Evolutionary conservation across 2,888 invertebrate species (phyloP).

Genomic region (Drosophila phalerata): DNA sequence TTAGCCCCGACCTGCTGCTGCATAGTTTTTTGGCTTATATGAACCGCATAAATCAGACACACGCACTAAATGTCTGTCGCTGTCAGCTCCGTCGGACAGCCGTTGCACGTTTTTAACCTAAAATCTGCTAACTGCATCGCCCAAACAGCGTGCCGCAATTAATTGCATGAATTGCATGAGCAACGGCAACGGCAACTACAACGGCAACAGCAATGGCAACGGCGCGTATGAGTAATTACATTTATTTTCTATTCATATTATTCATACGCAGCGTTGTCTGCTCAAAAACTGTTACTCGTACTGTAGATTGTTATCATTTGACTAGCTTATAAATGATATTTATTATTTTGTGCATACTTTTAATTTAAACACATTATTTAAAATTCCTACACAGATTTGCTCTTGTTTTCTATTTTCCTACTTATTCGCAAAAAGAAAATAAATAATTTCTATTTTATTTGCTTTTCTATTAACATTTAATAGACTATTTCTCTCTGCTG

Average conservation of each 20-base stretch:
- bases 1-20: not conserved
- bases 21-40: slow-evolving; percentile 38
- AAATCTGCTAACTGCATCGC: slow-evolving; percentile 61
- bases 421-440: slow-evolving; percentile 6
- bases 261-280: slow-evolving; percentile 35
- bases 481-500: slow-evolving; percentile 35
- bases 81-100: slow-evolving; percentile 49
- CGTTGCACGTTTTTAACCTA: slow-evolving; percentile 46
- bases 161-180: slow-evolving; percentile 55
- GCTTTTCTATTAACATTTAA: slow-evolving; percentile 51
- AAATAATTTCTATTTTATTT: slow-evolving; percentile 54
- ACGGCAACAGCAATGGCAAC: slow-evolving; percentile 26
- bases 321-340: slow-evolving; percentile 7
- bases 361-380: slow-evolving; percentile 1
- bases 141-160: slow-evolving; percentile 61
- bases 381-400: not conserved
- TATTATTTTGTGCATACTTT: not conserved
- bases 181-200: slow-evolving; percentile 15
- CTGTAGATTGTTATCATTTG: slow-evolving; percentile 3
- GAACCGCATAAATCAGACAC: slow-evolving; percentile 69
- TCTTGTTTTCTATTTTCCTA: not conserved
- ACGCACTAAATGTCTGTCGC: slow-evolving; percentile 63
- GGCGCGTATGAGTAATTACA: slow-evolving; percentile 67
- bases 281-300: slow-evolving; percentile 3
- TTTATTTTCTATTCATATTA: slow-evolving; percentile 50